A percentile compares a stretch with the other conserved stretches of the same genome.
Conservation (phyloP, 2,888 invertebrate genomes). For the Halocaridina rubra region DNA sequence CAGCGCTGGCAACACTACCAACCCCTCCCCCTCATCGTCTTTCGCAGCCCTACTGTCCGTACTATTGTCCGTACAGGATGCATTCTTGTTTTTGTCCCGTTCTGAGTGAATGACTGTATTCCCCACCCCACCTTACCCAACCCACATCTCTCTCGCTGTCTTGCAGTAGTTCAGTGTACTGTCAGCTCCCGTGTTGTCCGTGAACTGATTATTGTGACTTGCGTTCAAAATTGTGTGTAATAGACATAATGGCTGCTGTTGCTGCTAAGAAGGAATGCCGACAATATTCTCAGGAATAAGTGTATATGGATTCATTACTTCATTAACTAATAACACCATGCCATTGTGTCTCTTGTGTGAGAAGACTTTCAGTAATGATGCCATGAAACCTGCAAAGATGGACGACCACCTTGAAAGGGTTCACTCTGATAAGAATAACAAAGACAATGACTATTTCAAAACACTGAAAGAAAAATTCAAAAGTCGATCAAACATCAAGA, state of each 20-base stretch:
- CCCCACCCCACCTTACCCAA: no score
- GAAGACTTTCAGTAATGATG: conserved; percentile 53
- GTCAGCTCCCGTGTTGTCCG: no score
- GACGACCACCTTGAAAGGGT: conserved; percentile 55
- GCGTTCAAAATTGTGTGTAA: no score
- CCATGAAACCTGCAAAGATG: conserved; percentile 61
- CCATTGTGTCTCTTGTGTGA: conserved; percentile 66
- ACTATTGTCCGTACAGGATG: no score
- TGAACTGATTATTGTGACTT: no score
- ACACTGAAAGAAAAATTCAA: conserved; percentile 32
- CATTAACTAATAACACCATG: neutral
- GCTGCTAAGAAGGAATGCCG: neutral
- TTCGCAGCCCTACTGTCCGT: no score
- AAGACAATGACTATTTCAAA: conserved; percentile 22
- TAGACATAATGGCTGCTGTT: neutral
- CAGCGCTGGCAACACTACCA: no score
- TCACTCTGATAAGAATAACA: conserved; percentile 54
- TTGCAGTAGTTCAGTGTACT: no score
- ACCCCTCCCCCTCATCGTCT: no score
- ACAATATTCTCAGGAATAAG: conserved; percentile 11
- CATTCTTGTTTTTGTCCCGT: no score
- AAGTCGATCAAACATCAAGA: neutral
- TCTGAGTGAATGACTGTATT: no score
- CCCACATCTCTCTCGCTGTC: no score
- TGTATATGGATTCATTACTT: conserved; percentile 9